Base-by-base conservation (phyloP, 2,888 invertebrate genomes). In the Iselma pallidipennis region DNA sequence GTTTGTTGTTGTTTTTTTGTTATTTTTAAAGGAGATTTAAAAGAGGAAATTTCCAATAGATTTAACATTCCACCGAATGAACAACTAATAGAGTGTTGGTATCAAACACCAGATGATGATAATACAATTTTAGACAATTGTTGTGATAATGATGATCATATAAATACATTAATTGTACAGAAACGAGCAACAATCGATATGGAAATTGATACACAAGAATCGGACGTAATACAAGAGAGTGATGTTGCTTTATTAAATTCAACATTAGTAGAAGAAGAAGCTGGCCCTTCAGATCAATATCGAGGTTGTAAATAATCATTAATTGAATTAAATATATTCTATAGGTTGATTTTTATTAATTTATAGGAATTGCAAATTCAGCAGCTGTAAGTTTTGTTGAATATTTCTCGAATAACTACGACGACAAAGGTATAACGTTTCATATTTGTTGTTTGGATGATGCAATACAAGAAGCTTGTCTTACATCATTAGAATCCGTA, bases 401-500 rank as follows among this genome's bases (percentile, higher is more conserved):
- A 28, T 67, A 72, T 58, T 67, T 72, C 51, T 55, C 66, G 23
- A 29, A 49, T 10, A 66, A 71, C 33, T 66, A 67, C 57, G 61
- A 59, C 10, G 61, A 65, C 49, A 28, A 31, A 7, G 57, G 64
- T 37, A 48, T 75, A 53, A 51, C 66, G 14, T 73, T 77, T 59
- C 66, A 72, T 50, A 52, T 53, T n/a, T 67, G 69, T 14, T 66
- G 62, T 31, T 63, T 76, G 48, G 57, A 65, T 37, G 68, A 74
- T 51, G 74, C 73, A 2, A 66, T 74, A 29, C 45, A 55, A 7
- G 49, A 63, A 56, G 61, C 66, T n/a, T 68, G 71, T 53, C 58
- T 66, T 37, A 98, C 66, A 95, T 82, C 81, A 98, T 98, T 70
- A 99, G 82, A 79, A 98, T 97, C 56, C 97, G 90, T 23, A 99